These are phyloP conservation scores for Podiceps cristatus DNA, from an alignment of 2,113 vertebrate species.

Conservation along the genomic window DNA sequence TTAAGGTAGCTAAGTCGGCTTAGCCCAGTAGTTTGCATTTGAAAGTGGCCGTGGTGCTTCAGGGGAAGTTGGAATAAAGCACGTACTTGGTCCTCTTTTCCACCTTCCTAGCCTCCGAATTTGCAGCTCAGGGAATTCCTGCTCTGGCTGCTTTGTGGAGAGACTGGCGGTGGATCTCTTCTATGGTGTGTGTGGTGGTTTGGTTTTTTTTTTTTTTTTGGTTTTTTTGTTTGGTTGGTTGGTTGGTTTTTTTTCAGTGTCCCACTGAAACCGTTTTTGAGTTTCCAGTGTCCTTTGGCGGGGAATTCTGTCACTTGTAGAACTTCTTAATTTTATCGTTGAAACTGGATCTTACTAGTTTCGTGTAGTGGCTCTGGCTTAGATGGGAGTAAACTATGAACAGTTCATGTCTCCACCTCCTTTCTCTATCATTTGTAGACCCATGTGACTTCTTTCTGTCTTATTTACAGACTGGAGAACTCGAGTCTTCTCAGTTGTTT, in stretches of 20 bases:
- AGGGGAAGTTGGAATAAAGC: not conserved
- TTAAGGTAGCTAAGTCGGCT: not conserved
- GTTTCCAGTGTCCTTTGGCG: not conserved
- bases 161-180: not conserved
- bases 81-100: not conserved
- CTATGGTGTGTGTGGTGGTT: too few relatives aligned
- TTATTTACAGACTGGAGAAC: not conserved
- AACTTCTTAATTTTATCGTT: not conserved
- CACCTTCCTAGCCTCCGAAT: not conserved
- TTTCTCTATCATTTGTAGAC: not conserved
- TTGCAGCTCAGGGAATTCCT: not conserved
- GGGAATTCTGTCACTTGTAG: not conserved
- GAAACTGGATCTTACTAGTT: not conserved
- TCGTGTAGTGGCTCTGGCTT: not conserved
- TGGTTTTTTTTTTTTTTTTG: too few relatives aligned
- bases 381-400: not conserved
- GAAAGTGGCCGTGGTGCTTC: not conserved
- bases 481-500: not conserved
- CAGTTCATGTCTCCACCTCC: accelerated
- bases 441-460: not conserved
- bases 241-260: not conserved
- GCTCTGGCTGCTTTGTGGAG: not conserved
- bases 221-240: too few relatives aligned
- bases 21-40: not conserved
- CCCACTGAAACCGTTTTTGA: not conserved